Conservation (phyloP, 1,140 invertebrate genomes). For the Bombus terrestris region DNA sequence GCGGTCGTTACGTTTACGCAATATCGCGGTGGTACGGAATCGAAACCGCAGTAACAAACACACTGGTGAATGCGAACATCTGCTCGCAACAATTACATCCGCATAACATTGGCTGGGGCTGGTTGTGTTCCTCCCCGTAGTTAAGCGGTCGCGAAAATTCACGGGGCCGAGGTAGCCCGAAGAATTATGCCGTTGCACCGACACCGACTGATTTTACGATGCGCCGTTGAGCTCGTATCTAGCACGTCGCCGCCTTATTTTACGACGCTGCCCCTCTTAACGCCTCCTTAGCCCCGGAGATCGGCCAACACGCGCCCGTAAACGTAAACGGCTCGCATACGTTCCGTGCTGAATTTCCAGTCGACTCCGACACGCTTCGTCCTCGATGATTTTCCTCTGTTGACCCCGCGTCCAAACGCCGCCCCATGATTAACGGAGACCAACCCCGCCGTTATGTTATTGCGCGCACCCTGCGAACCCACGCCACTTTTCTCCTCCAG, state of each 20-base stretch:
- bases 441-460: slow-evolving; percentile 19
- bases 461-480: background rate
- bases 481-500: background rate
- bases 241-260: slow-evolving; percentile 67
- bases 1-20: slow-evolving; percentile 13
- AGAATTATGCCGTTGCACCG: slow-evolving; percentile 56
- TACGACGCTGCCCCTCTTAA: slow-evolving; percentile 67
- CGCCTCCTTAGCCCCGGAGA: slow-evolving; percentile 64
- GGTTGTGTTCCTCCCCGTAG: background rate
- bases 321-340: slow-evolving; percentile 28
- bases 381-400: slow-evolving; percentile 21
- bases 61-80: slow-evolving; percentile 18
- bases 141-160: slow-evolving; percentile 45
- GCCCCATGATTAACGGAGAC: slow-evolving; percentile 28
- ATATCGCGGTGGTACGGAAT: background rate
- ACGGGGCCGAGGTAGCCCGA: slow-evolving; percentile 23
- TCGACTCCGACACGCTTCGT: background rate
- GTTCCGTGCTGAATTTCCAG: slow-evolving; percentile 37
- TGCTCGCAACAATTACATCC: slow-evolving; percentile 41
- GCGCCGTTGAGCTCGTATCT: slow-evolving; percentile 58
- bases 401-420: background rate
- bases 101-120: background rate
- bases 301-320: slow-evolving; percentile 46
- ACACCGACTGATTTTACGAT: slow-evolving; percentile 61
- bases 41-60: slow-evolving; percentile 5